These are phyloP conservation scores for Hypselothyrea guttata DNA, from an alignment of 2,888 invertebrate species.

Conservation along the genomic window DNA sequence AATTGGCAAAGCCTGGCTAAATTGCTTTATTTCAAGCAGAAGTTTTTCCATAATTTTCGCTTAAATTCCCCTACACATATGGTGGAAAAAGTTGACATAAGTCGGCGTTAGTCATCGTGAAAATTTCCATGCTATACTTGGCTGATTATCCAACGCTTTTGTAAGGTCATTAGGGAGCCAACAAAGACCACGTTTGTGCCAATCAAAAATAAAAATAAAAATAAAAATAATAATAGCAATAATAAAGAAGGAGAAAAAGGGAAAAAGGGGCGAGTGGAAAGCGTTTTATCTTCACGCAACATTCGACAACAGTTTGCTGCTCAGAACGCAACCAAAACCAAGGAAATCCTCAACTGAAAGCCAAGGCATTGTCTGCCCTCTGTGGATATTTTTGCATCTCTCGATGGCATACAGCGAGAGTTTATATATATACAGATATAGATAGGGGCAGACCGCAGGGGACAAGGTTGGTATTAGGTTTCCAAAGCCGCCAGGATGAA, in stretches of 20 bases:
- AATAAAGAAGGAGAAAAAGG: conserved; percentile 43
- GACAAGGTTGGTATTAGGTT: conserved; percentile 69
- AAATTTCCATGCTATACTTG: background rate
- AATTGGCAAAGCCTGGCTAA: too few relatives aligned
- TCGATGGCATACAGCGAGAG: too few relatives aligned
- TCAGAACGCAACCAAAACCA: conserved; percentile 8
- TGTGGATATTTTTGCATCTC: conserved; percentile 10
- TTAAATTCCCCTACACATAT: too few relatives aligned
- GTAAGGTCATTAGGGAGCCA: conserved; percentile 34
- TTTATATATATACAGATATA: conserved; percentile 8
- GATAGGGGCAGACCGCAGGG: conserved; percentile 59
- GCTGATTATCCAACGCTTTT: conserved; percentile 7
- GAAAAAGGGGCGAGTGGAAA: conserved; percentile 27
- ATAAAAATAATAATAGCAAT: background rate
- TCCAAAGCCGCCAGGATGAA: conserved; percentile 52
- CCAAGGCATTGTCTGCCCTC: conserved; percentile 53
- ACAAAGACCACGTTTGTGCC: conserved; percentile 1
- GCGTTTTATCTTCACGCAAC: conserved; percentile 67
- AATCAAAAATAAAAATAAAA: background rate
- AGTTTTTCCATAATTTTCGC: too few relatives aligned
- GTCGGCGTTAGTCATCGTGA: too few relatives aligned
- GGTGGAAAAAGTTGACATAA: too few relatives aligned
- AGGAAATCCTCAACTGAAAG: conserved; percentile 38
- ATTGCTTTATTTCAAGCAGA: too few relatives aligned
- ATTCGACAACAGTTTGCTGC: conserved; percentile 51